Percentiles rank a stretch among this genome's conserved stretches.
Evolutionary conservation across 2,113 vertebrate species (phyloP).

Genomic region (Dermatemys mawii): DNA sequence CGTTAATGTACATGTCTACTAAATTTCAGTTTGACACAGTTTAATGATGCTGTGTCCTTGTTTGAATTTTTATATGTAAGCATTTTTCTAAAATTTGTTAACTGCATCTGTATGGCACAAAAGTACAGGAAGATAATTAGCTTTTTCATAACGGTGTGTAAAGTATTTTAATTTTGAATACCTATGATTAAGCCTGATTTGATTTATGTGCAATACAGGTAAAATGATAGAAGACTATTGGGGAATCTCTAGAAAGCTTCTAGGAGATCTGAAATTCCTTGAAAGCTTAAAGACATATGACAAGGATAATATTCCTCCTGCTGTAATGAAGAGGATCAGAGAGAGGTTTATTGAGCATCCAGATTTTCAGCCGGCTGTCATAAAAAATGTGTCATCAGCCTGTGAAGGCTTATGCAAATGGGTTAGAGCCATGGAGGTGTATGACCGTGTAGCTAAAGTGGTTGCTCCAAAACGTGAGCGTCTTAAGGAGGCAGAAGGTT

Average conservation of each 20-base stretch:
- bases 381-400: conserved; percentile 92
- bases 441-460: conserved; percentile 89
- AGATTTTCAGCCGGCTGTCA: conserved; percentile 88
- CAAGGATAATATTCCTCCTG: conserved; percentile 87
- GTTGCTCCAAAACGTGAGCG: conserved; percentile 89
- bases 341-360: conserved; percentile 89
- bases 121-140: background rate
- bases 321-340: conserved; percentile 87
- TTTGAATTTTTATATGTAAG: background rate
- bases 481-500: conserved; percentile 81
- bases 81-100: background rate
- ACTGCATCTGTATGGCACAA: background rate
- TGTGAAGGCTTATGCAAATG: conserved; percentile 94
- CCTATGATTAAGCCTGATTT: background rate
- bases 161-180: background rate
- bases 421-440: conserved; percentile 93
- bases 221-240: conserved; percentile 96
- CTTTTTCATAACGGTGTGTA: background rate
- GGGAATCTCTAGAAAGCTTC: conserved; percentile 90
- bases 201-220: conserved; percentile 75
- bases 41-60: background rate
- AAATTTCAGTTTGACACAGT: background rate
- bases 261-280: conserved; percentile 91
- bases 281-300: conserved; percentile 89
- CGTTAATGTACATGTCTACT: background rate